Evolutionary conservation across 1,140 invertebrate genomes (phyloP).

Genomic region (Drosophila seguyi): DNA sequence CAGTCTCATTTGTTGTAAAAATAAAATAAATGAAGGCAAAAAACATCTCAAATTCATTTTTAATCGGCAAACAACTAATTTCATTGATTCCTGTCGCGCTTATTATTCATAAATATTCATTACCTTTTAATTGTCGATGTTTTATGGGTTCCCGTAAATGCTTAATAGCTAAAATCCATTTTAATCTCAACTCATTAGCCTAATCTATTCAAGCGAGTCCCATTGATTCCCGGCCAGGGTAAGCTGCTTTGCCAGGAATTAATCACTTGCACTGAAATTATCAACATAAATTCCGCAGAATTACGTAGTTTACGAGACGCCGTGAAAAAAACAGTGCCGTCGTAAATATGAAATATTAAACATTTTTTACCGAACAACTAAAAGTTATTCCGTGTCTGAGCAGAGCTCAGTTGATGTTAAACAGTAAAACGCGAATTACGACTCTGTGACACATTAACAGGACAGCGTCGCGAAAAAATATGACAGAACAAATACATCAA

Average conservation of each 20-base stretch:
- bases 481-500: slow-evolving; percentile 61
- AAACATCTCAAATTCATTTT: neutral
- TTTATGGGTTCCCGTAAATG: neutral
- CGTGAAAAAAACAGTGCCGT: slow-evolving; percentile 13
- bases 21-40: neutral
- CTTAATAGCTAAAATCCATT: neutral
- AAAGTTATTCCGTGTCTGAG: slow-evolving; percentile 58
- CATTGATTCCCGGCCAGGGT: neutral
- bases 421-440: slow-evolving; percentile 65
- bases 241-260: neutral
- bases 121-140: neutral
- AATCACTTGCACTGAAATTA: slow-evolving; percentile 22
- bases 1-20: neutral
- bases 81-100: too few species aligned
- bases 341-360: slow-evolving; percentile 26
- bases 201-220: slow-evolving; percentile 3
- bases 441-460: slow-evolving; percentile 61
- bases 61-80: neutral
- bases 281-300: slow-evolving; percentile 16
- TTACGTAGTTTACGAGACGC: slow-evolving; percentile 9
- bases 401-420: slow-evolving; percentile 30
- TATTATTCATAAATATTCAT: slow-evolving; percentile 8
- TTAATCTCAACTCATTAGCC: slow-evolving; percentile 7
- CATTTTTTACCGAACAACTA: slow-evolving; percentile 44
- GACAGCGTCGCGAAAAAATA: slow-evolving; percentile 5